Base-by-base conservation (phyloP, 2,797 vertebrate genomes). In the Semotilus atromaculatus region DNA sequence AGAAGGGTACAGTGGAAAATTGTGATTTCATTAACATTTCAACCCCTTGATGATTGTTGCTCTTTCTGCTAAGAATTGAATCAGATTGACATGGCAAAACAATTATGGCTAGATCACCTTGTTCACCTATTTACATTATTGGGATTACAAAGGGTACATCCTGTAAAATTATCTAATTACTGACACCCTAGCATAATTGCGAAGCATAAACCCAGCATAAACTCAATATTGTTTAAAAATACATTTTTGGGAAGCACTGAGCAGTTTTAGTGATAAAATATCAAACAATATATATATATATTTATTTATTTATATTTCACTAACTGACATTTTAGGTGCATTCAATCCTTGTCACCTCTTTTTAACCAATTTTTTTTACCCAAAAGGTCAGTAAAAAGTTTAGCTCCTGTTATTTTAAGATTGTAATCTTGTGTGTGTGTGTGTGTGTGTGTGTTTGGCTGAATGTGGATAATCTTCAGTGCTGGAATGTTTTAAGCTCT, bases 401-500 rank as follows among this genome's bases (percentile, higher is more conserved):
- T 6, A 71, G 11, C 2, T 58, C 70, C 29, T 60, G 13, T 45
- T 73, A 60, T 83, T 36, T 60, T 10, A 76, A 58, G 66, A 31
- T 29, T 48, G 31, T 82, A 74, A 60, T 23, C 66, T 21, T 73
- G 73, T 8, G 9, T 16, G 19, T 51, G 81, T 45, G 43, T 5
- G 43, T 45, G 4, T 13, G 43, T 1, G 13, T 14, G 13, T 0
- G 43, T 5, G 13, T 5, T 4, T 45, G 43, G 13, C 3, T 77
- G 70, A 86, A 53, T 66, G 86, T 19, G 86, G 77, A 91, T 91
- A 90, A 76, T 79, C 85, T 88, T 72, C 66, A 73, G 73, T 87
- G 85, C 68, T 74, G 85, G 31, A 82, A 84, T 79, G 81, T 79
- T 88, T 84, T 78, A 90, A 90, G 89, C 91, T 92, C 82, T 72